A percentile compares a stretch with the other conserved stretches of the same genome.
Evolutionary conservation across 1,140 invertebrate species (phyloP).

Genomic region (Batillaria attramentaria): DNA sequence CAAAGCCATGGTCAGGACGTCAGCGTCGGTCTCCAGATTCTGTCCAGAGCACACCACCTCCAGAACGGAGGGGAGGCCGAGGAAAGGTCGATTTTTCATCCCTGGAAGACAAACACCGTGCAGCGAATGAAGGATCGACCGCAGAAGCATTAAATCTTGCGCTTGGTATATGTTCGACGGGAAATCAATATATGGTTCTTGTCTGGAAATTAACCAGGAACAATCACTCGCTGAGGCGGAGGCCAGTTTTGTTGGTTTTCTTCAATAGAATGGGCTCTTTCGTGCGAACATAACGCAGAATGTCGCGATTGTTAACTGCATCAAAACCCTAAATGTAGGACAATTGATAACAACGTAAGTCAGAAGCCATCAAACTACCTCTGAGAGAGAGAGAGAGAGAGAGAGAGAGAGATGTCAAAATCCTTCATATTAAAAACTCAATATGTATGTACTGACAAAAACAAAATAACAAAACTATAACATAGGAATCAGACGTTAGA

Average conservation of each 20-base stretch:
- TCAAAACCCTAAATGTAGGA: too few relatives aligned
- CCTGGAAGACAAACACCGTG: constrained; percentile 18
- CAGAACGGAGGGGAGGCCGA: constrained; percentile 22
- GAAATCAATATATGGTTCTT: too few relatives aligned
- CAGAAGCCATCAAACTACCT: too few relatives aligned
- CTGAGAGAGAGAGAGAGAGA: too few relatives aligned
- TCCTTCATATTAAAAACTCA: too few relatives aligned
- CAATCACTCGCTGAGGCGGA: background rate
- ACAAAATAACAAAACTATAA: too few relatives aligned
- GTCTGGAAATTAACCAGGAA: background rate
- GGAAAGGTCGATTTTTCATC: constrained; percentile 12
- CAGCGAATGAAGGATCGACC: background rate
- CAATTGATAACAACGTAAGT: too few relatives aligned
- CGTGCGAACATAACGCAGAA: background rate
- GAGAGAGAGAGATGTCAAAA: too few relatives aligned
- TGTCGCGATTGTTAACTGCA: too few relatives aligned
- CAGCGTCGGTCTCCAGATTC: constrained; percentile 1
- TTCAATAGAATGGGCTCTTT: background rate
- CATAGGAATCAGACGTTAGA: too few relatives aligned
- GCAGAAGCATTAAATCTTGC: background rate
- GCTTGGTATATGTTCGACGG: background rate
- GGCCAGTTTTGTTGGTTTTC: background rate
- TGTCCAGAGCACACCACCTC: constrained; percentile 23
- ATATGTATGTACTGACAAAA: too few relatives aligned
- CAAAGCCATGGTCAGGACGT: constrained; percentile 25